Base-by-base conservation (phyloP, 1,140 invertebrate species). In the Macrosteles quadrilineatus region DNA sequence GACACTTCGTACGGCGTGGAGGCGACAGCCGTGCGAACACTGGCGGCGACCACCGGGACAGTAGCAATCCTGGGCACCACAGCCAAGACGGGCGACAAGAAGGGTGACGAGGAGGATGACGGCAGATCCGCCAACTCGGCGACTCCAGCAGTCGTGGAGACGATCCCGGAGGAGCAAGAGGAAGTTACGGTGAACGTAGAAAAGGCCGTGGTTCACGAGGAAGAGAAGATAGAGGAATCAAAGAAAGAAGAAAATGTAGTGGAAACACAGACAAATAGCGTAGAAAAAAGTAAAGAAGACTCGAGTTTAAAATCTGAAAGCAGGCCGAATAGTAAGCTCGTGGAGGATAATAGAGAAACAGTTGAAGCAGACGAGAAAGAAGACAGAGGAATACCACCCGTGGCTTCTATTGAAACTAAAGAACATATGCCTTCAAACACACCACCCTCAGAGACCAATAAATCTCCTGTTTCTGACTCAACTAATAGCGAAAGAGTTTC, bases 51-150 rank as follows among this genome's bases (percentile, higher is more conserved):
- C 19, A 76, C 75, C 9, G 73, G 75, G 0, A 74, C 75, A 1
- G 76, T 77, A 21, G 75, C 76, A 9, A 77, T 76, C 31, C 40
- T 76, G 19, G 73, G 73, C 1, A 76, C 74, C 1, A 77, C 75
- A 2, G 76, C 76, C 31, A 76, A 77, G 66, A 64, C 66, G 19
- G 47, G 21, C 53, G 27, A 40, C 11, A 66, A 70, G 25, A 40
- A n/a, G 14, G 68, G 40, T 30, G 57, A 62, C 17, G 32, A 69
- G 1, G 53, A 59, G n/a, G 53, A 40, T 1, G 31, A 36, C 30
- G 27, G 36, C n/a, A 67, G 23, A 25, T 21, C 14, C 1, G 14
- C 30, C 11, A 23, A 31, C 11, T 29, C 25, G 11, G 23, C n/a
- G 2, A 12, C 23, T 36, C 50, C 65, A 31, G 25, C 23, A 19